These are phyloP conservation scores for Choristoneura fumiferana DNA, from an alignment of 1,140 invertebrate species.

Conservation along the genomic window DNA sequence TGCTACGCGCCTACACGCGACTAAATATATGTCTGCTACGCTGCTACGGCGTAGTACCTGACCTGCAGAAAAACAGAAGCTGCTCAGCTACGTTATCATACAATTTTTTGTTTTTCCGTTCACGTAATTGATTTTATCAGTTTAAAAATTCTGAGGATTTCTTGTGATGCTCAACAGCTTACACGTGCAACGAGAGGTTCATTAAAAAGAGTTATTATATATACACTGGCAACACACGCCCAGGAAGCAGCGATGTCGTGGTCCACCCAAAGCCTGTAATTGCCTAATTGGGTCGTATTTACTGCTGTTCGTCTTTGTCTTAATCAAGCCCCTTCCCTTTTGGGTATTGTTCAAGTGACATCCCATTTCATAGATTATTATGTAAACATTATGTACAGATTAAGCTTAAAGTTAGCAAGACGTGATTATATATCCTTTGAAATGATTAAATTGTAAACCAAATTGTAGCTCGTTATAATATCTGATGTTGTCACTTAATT, in stretches of 20 bases:
- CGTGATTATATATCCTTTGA: constrained; percentile 14
- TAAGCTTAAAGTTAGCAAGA: constrained; percentile 9
- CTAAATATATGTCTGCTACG: too few relatives aligned
- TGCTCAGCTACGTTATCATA: too few relatives aligned
- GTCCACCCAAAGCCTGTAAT: constrained; percentile 26
- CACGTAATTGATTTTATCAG: background rate
- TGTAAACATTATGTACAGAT: constrained; percentile 17
- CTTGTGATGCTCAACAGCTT: too few relatives aligned
- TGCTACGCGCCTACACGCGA: background rate
- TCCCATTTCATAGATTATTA: constrained; percentile 6
- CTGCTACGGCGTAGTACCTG: too few relatives aligned
- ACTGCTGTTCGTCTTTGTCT: constrained; percentile 26
- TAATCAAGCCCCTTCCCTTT: constrained; percentile 3
- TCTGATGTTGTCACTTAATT: background rate
- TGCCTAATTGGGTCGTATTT: constrained; percentile 29
- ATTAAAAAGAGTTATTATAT: constrained; percentile 7
- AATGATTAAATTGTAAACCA: constrained; percentile 8
- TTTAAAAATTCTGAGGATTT: background rate
- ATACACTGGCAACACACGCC: background rate
- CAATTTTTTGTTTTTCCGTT: background rate
- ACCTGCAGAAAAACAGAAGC: too few relatives aligned
- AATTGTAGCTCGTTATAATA: background rate
- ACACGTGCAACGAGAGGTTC: background rate
- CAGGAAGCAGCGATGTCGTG: constrained; percentile 19
- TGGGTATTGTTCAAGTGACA: constrained; percentile 6